Percentiles rank a stretch among this genome's conserved stretches.
These are phyloP conservation scores for Dissostichus mawsoni DNA, from an alignment of 2,113 vertebrate species.

Conservation along the genomic window DNA sequence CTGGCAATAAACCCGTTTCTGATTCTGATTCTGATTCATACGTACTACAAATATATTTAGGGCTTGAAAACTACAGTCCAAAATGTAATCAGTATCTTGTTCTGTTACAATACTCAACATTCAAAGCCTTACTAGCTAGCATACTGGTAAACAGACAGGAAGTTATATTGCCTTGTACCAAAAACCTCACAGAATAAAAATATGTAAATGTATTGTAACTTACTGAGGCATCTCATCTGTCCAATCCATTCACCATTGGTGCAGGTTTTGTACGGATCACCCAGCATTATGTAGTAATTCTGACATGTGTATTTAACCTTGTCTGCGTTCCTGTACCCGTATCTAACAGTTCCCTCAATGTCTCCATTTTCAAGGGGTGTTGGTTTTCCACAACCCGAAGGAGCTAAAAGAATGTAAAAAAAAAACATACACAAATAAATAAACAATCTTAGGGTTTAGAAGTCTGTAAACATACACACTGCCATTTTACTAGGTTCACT, in stretches of 20 bases:
- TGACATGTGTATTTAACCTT: constrained; percentile 42
- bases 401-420: constrained; percentile 17
- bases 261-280: constrained; percentile 27
- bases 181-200: not conserved
- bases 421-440: not conserved
- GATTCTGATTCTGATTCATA: no score
- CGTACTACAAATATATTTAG: not conserved
- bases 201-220: constrained; percentile 25
- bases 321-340: fast-evolving
- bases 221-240: constrained; percentile 60
- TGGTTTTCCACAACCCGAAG: not conserved
- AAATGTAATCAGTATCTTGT: not conserved
- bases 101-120: not conserved
- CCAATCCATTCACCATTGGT: constrained; percentile 55
- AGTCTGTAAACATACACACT: no score
- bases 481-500: not conserved
- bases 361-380: constrained; percentile 36
- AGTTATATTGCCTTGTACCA: not conserved
- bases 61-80: not conserved
- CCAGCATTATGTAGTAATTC: not conserved
- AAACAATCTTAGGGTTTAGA: not conserved
- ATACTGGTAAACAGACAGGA: not conserved
- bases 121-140: not conserved
- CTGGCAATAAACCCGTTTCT: no score
- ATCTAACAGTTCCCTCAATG: fast-evolving